Evolutionary conservation across 2,797 vertebrate genomes (phyloP).

Genomic region (Pachyuromys duprasi): DNA sequence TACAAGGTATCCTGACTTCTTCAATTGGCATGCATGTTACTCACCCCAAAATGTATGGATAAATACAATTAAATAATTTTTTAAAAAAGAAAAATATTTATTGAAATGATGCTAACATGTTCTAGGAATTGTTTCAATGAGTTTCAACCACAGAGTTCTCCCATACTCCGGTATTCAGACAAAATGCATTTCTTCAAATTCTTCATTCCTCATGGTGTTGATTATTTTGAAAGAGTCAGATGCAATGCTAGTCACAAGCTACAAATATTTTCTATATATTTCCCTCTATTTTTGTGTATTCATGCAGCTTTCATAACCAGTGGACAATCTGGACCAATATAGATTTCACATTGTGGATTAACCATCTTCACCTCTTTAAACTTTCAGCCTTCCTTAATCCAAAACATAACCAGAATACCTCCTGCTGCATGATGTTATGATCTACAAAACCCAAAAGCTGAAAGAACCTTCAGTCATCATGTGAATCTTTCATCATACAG

Average conservation of each 20-base stretch:
- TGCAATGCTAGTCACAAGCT: neutral
- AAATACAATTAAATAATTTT: neutral
- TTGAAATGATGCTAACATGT: neutral
- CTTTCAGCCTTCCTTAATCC: conserved; percentile 4
- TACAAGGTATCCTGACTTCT: neutral
- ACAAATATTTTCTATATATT: neutral
- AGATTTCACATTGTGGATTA: neutral
- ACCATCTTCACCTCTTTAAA: conserved; percentile 11
- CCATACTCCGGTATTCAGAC: neutral
- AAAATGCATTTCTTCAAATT: neutral
- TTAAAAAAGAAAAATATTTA: neutral
- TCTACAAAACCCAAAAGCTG: conserved; percentile 27
- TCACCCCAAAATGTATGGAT: neutral
- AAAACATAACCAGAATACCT: neutral
- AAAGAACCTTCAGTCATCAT: conserved; percentile 54
- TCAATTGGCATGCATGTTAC: neutral
- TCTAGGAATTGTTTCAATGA: conserved; percentile 20
- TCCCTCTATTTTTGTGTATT: neutral
- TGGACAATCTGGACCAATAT: neutral
- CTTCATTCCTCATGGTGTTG: neutral
- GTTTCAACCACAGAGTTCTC: neutral
- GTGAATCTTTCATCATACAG: conserved; percentile 58
- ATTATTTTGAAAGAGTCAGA: neutral
- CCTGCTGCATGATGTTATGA: neutral
- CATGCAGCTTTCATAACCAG: conserved; percentile 1